phyloP scores from a whole-genome alignment of 2,797 vertebrate species.

The Poeciliopsis turneri region DNA sequence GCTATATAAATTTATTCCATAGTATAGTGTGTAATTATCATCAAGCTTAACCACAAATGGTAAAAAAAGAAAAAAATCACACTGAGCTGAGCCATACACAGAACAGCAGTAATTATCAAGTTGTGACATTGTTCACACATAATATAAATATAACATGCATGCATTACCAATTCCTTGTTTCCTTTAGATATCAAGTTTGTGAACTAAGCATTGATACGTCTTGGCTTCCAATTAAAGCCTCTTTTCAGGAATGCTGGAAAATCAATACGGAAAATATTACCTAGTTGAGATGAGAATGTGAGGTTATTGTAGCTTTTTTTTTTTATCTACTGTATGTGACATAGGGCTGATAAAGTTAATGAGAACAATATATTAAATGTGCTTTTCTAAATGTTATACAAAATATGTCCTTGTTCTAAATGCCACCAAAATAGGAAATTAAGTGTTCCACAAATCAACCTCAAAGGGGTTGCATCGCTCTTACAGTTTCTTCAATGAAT shows the following conservation, averaged over 20 bases:
- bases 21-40: constrained; percentile 10
- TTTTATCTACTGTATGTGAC: constrained; percentile 10
- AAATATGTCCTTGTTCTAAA: neutral
- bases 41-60: constrained; percentile 27
- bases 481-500: neutral
- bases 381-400: neutral
- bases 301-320: constrained; percentile 84
- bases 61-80: constrained; percentile 3
- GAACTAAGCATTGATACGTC: constrained; percentile 91
- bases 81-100: constrained; percentile 24
- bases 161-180: constrained; percentile 88
- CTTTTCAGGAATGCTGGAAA: constrained; percentile 90
- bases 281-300: constrained; percentile 90
- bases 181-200: constrained; percentile 88
- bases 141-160: constrained; percentile 79
- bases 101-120: constrained; percentile 86
- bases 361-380: neutral
- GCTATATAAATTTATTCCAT: neutral
- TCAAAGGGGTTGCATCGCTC: neutral
- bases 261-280: constrained; percentile 96
- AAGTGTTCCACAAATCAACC: neutral
- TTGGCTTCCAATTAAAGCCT: constrained; percentile 80
- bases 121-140: constrained; percentile 86
- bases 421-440: neutral
- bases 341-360: constrained; percentile 1